Evolutionary conservation across 2,797 vertebrate genomes (phyloP), one percentile per base, ranked within the genome.

Genomic region (Sardinella longiceps): DNA sequence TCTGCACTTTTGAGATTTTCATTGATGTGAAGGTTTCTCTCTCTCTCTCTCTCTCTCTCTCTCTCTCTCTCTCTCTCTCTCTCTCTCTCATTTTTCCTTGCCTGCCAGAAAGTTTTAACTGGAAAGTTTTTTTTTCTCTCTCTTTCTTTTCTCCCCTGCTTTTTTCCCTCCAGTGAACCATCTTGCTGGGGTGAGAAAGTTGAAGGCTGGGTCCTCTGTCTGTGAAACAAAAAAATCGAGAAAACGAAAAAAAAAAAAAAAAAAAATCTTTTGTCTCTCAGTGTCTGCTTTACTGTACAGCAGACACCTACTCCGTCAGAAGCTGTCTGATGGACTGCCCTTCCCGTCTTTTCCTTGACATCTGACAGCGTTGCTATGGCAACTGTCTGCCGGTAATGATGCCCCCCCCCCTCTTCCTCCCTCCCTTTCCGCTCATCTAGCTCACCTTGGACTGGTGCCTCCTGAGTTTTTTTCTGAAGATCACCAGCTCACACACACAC

Each of bases 21-120:
- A 86, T 88, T 91, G 88, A 90, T 90, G 88, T 87, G 60, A 91
- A 89, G 87, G 90, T 90, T 86, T 84, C 12, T 74, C 63, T 20
- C 18, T 51, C 50, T 51, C 50, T 51, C 50, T 51, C 46, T 10
- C 6, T 30, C 25, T 63, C 60, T 18, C 43, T 43, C 43, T 43
- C 43, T 43, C 43, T 43, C 43, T 48, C 3, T 3, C 45, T 45
- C 45, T 9, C 45, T 45, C 5, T 48, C 46, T 48, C 46, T 53
- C 15, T 53, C 15, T 53, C 2, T 53, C 18, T 20, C 23, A 25
- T 60, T 43, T 77, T 39, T 23, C 9, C 18, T 77, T 10, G 85
- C 85, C 66, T 84, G 87, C 88, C 89, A 85, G 87, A 89, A 89
- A 83, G 82, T 88, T 93, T 91, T n/a, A 86, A 83, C 83, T 74